Base-by-base conservation (phyloP, 2,113 vertebrate genomes). In the Nanorana parkeri region DNA sequence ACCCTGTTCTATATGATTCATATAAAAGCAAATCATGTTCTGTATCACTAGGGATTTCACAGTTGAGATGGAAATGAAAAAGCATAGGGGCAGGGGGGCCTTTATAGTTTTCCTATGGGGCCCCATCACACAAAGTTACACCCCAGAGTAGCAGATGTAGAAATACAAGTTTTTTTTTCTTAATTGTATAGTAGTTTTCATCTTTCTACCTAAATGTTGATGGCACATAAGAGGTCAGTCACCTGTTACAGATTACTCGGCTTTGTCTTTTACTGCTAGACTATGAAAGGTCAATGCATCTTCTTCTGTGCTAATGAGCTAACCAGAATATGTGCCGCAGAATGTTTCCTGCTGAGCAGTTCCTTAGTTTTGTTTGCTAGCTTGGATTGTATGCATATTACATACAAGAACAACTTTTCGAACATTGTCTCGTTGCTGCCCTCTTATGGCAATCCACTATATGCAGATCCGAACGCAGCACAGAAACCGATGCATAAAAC, bases 341-440 rank as follows among this genome's bases (percentile, higher is more conserved):
- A 52, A 19, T 58, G 52, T 66, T 29, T 58, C 51, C 28, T 24
- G 26, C 77, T 68, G 52, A 20, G 29, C 64, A 41, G 51, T 56
- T 23, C 52, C 29, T 32, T 67, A 55, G 21, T 36, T 60, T 68
- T 79, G 56, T 41, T 58, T 24, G 65, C 51, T 58, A 19, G 29
- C 7, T 19, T 6, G 63, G 67, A 32, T 66, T 54, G 1, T 78
- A 68, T 56, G 32, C n/a, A 17, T 54, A 66, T 64, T 66, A 28
- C 19, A 19, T 17, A 23, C 10, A 28, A 68, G 47, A 41, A 26
- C 13, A 19, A 24, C 26, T 32, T 67, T 17, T 16, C 19, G n/a
- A 26, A 41, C 17, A 28, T 8, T n/a, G 16, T 32, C 63, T 78
- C 64, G 24, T 68, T 60, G 54, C 77, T 79, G 77, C 77, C 77